These are phyloP conservation scores for Amphiura filiformis DNA, from an alignment of 35 echinoderm and acorn worm species.

Conservation along the genomic window DNA sequence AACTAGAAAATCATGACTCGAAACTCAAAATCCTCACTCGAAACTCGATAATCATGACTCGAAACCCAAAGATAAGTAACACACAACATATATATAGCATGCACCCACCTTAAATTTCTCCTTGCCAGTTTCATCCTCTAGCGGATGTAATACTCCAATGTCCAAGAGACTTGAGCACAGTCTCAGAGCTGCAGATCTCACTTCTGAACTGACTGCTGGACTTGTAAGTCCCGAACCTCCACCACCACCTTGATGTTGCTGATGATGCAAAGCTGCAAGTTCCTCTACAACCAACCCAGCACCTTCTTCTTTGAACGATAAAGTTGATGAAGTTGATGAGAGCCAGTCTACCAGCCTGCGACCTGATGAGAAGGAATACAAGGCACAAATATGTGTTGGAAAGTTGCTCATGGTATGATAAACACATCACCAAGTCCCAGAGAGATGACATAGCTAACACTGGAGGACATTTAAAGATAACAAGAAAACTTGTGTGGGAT, in stretches of 20 bases:
- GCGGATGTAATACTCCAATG: constrained; percentile 50
- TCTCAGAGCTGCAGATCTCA: background rate
- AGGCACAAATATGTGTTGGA: background rate
- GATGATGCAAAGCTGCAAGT: background rate
- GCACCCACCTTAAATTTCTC: constrained; percentile 53
- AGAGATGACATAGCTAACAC: background rate
- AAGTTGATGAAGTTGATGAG: constrained; percentile 9
- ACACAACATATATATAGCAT: too few relatives aligned
- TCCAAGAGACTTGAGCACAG: constrained; percentile 51
- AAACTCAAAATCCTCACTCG: too few relatives aligned
- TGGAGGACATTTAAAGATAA: background rate
- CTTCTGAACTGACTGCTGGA: constrained; percentile 26
- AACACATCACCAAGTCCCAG: background rate
- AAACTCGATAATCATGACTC: too few relatives aligned
- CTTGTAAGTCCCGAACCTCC: background rate
- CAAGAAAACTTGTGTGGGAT: background rate
- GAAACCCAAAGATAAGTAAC: too few relatives aligned
- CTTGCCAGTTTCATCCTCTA: constrained; percentile 45
- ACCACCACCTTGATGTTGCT: too few relatives aligned
- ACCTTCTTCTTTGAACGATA: background rate
- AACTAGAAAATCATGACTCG: too few relatives aligned
- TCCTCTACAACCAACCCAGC: background rate
- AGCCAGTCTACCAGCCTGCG: constrained; percentile 57
- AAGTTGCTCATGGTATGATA: background rate
- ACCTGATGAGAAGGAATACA: constrained; percentile 12